Base-by-base conservation (phyloP, 2,113 vertebrate genomes). In the Ceyx melanurus region DNA sequence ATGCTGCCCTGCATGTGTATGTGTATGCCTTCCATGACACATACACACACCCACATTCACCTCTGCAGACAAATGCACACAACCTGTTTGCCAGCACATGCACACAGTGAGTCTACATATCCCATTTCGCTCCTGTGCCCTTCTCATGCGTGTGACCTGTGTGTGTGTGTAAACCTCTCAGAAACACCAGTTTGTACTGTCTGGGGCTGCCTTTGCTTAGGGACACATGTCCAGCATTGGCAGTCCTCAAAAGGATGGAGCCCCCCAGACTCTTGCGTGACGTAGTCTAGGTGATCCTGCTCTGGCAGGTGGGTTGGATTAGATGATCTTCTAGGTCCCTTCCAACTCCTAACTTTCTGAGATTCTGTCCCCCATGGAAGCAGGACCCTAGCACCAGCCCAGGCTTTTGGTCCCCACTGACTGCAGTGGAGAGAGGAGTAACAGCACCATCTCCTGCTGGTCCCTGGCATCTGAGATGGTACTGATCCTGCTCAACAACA, bases 371-470 rank as follows among this genome's bases (percentile, higher is more conserved):
- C 4, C 26, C 10, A 4, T 6, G 42, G 33, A 80, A 66, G 23
- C 12, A 20, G 17, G 4, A 23, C 37, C 8, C 15, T 19, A 40
- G 15, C 17, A 72, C 15, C 6, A 68, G 29, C 61, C 11, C 9
- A 54, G 33, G 33, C 26, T 61, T 76, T 57, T 40, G 40, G 45
- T 15, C n/a, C 68, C 13, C 78, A 79, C n/a, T 0, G 2, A 72
- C 29, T 7, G 8, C 57, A 50, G 26, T 0, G 1, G 19, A 2
- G 1, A 65, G 46, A 81, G 31, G 85, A 94, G 67, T 79, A 96
- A 89, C n/a, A 88, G 92, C 90, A 95, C 92, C 94, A 93, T 72
- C 88, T 91, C 94, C 79, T 12, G 48, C 88, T 4, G 2, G 23
- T 40, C 15, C 10, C 25, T 0, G 3, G 71, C 37, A 95, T 73